Evolutionary conservation across 2,797 vertebrate genomes (phyloP).

Genomic region (Arnoldichthys spilopterus): DNA sequence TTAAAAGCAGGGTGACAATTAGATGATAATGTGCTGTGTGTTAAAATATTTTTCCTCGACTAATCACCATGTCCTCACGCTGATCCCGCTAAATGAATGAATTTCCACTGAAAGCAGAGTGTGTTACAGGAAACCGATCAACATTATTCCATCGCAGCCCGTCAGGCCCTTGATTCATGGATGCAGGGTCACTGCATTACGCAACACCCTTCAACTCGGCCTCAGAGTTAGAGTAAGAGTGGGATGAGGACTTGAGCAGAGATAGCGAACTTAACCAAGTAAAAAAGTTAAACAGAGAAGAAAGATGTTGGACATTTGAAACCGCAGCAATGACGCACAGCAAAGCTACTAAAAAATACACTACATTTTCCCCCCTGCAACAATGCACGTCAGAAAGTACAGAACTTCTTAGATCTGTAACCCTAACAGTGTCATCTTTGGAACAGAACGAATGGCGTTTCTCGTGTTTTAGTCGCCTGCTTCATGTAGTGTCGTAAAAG

Average conservation of each 20-base stretch:
- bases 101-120: conserved; percentile 39
- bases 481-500: background rate
- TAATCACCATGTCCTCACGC: conserved; percentile 26
- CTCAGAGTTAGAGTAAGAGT: background rate
- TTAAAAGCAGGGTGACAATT: conserved; percentile 38
- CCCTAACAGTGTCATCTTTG: background rate
- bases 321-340: background rate
- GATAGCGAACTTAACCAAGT: background rate
- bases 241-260: background rate
- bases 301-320: too few species aligned
- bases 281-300: too few species aligned
- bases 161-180: background rate
- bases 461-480: background rate
- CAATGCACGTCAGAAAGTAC: background rate
- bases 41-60: conserved; percentile 29
- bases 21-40: conserved; percentile 24
- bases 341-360: background rate
- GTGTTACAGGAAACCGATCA: conserved; percentile 40
- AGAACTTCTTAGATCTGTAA: background rate
- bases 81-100: conserved; percentile 32
- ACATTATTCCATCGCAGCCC: conserved; percentile 19
- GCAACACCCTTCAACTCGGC: background rate
- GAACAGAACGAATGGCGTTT: background rate
- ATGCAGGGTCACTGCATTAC: background rate
- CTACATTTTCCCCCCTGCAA: too few species aligned